Base-by-base conservation (phyloP, 2,888 invertebrate species). In the Drosophila austrosaltans region DNA sequence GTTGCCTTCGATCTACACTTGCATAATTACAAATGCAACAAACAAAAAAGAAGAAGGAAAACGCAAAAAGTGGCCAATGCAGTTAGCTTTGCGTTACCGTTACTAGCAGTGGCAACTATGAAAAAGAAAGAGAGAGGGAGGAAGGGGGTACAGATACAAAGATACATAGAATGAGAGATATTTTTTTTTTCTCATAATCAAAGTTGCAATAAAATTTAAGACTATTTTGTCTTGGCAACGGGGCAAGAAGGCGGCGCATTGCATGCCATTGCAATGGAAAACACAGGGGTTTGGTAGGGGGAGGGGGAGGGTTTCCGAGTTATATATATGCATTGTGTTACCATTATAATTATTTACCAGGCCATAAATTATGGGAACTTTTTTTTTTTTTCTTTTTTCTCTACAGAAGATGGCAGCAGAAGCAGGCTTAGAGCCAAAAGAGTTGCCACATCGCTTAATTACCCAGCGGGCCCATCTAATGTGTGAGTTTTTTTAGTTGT, bases 391-490 rank as follows among this genome's bases (percentile, higher is more conserved):
- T 48, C 7, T 48, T 8, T 22, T 40, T 3, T 39, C 2, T 39
- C 2, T 40, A 6, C 48, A 25, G 48, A 48, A 48, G 25, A 48
- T 48, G 48, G 25, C 48, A 44, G 20, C 44, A 48, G 22, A 48
- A 10, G 39, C 3, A 63, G 54, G 30, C 40, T 32, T 39, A 39
- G 57, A 56, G 2, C 53, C 58, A 44, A 25, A 53, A 74, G 84
- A 36, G 84, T 83, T 84, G 85, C 87, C 85, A 85, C 83, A 84
- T 78, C 67, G 77, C 88, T 84, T 84, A 84, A 84, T 84, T 87
- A 85, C 80, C 76, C 72, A 74, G 75, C 62, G 62, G 59, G 72
- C 72, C 32, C 68, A 72, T 80, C 82, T 74, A 70, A 66, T 73
- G 75, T 75, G 62, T 30, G 66, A 66, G 36, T 40, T 66, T 60